Evolutionary conservation across 1,140 invertebrate genomes (phyloP).

Genomic region (Tetragonula clypearis): DNA sequence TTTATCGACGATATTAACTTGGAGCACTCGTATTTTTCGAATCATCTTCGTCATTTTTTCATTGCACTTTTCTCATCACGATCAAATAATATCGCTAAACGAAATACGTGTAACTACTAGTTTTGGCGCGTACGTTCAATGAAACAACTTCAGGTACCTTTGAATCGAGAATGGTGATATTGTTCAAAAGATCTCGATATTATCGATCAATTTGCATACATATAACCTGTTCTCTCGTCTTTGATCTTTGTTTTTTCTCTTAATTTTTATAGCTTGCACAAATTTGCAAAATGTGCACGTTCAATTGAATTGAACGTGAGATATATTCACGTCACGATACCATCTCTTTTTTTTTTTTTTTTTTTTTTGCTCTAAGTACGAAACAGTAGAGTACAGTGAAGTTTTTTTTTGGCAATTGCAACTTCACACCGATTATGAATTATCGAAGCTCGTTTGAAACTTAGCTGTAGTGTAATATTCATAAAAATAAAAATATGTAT

Average conservation of each 20-base stretch:
- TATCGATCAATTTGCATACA: neutral
- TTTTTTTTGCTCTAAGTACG: neutral
- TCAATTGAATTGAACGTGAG: neutral
- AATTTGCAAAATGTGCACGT: too few species aligned
- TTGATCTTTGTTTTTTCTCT: neutral
- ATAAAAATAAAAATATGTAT: neutral
- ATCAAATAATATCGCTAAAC: neutral
- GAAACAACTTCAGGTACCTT: conserved; percentile 32
- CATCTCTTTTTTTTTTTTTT: too few species aligned
- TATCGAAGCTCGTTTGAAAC: conserved; percentile 8
- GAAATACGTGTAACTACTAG: conserved; percentile 8
- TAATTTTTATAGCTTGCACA: neutral
- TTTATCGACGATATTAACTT: conserved; percentile 2
- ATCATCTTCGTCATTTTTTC: conserved; percentile 20
- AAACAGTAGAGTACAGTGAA: conserved; percentile 8
- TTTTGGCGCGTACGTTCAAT: conserved; percentile 25
- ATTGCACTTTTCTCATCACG: conserved; percentile 21
- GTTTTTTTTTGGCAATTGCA: neutral
- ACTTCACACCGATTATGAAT: conserved; percentile 7
- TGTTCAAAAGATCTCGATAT: neutral
- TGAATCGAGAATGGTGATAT: conserved; percentile 18
- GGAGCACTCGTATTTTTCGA: conserved; percentile 8
- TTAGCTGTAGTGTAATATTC: conserved; percentile 25
- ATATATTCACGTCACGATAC: neutral
- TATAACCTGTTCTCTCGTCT: neutral